These are phyloP conservation scores for Tolmerus cingulatus DNA, from an alignment of 2,888 invertebrate genomes.

Conservation along the genomic window DNA sequence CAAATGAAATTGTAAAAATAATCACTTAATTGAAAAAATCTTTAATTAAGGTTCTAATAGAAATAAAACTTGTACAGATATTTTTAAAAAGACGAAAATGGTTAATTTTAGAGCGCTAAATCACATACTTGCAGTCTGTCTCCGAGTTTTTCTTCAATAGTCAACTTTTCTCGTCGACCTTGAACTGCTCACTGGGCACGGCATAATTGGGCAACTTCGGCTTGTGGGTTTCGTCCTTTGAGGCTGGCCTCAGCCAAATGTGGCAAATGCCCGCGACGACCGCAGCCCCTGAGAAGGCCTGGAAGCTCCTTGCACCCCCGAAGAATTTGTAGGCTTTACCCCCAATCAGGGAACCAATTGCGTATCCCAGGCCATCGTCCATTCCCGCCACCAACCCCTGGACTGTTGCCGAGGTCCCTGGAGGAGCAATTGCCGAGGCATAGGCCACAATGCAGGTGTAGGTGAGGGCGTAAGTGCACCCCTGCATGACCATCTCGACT, in stretches of 20 bases:
- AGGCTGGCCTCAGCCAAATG: constrained; percentile 58
- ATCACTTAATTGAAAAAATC: too few species aligned
- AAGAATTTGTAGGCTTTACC: constrained; percentile 72
- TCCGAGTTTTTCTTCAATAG: background rate
- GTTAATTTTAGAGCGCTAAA: background rate
- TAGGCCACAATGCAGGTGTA: constrained; percentile 83
- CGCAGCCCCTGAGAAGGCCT: constrained; percentile 63
- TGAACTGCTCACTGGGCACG: constrained; percentile 46
- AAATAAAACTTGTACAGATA: too few species aligned
- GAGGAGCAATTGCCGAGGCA: constrained; percentile 72
- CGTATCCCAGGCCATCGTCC: constrained; percentile 85
- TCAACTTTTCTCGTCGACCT: constrained; percentile 11
- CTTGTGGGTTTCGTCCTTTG: constrained; percentile 53
- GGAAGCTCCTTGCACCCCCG: constrained; percentile 70
- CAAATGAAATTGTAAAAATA: too few species aligned
- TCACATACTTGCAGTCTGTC: background rate
- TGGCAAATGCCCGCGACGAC: constrained; percentile 60
- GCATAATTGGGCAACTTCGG: constrained; percentile 38
- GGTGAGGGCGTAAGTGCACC: constrained; percentile 86
- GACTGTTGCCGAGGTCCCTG: constrained; percentile 82
- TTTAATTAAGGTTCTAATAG: too few species aligned
- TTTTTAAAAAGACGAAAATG: background rate
- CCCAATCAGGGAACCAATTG: constrained; percentile 77
- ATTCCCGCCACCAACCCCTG: constrained; percentile 88
- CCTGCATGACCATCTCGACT: constrained; percentile 82